Conservation (phyloP, 2,888 invertebrate species). For the Tiliacea aurago region DNA sequence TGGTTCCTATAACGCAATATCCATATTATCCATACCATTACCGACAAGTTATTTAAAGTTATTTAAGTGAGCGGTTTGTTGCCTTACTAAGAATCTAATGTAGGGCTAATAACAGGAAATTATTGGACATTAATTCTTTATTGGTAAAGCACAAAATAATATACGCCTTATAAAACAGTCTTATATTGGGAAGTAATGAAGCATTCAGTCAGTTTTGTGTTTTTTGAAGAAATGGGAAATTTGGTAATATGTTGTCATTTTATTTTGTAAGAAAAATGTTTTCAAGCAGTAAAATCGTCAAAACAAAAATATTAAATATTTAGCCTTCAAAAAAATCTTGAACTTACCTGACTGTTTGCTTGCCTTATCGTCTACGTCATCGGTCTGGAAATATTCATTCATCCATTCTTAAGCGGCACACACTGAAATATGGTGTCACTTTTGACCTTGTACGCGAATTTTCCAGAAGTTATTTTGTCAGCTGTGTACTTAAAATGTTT, state of each 20-base stretch:
- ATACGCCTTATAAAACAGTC: background rate
- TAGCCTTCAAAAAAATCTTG: background rate
- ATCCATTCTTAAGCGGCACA: background rate
- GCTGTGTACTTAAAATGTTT: background rate
- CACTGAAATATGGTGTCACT: background rate
- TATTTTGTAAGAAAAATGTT: background rate
- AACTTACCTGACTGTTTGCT: background rate
- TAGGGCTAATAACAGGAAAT: conserved; percentile 38
- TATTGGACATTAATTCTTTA: conserved; percentile 1
- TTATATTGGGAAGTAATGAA: background rate
- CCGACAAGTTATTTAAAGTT: conserved; percentile 25
- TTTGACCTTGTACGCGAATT: background rate
- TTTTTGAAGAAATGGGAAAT: background rate
- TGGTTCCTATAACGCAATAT: conserved; percentile 50
- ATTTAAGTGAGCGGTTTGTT: conserved; percentile 28
- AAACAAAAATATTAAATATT: background rate
- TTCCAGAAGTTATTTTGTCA: background rate
- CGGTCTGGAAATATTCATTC: conserved; percentile 8
- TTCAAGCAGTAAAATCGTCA: background rate
- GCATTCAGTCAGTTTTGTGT: no score
- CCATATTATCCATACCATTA: conserved; percentile 46
- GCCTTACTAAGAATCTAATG: conserved; percentile 25
- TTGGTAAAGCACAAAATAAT: background rate
- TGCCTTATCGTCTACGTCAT: background rate
- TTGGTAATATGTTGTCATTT: background rate